Evolutionary conservation across 2,113 vertebrate species (phyloP).

Genomic region (Micronisus gabar): DNA sequence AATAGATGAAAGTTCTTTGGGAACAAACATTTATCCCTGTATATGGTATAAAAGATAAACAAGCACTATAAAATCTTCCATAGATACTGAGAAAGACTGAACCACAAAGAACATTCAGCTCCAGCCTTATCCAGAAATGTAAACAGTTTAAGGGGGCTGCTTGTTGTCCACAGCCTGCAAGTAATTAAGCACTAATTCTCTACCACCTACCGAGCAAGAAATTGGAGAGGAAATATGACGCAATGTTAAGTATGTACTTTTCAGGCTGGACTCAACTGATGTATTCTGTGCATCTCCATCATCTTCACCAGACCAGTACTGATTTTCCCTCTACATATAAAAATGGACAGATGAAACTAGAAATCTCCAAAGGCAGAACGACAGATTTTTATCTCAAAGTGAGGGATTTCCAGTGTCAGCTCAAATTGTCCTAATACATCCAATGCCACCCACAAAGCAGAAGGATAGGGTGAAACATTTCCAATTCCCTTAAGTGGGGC

Average conservation of each 20-base stretch:
- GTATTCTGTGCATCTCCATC: neutral
- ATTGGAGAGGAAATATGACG: neutral
- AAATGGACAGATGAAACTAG: neutral
- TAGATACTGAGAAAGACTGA: neutral
- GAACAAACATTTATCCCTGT: constrained; percentile 16
- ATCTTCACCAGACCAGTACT: neutral
- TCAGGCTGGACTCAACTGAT: neutral
- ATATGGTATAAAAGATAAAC: constrained; percentile 13
- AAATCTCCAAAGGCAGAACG: neutral
- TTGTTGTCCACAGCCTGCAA: constrained; percentile 42
- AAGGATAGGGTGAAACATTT: neutral
- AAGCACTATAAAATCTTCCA: neutral
- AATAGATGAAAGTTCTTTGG: neutral
- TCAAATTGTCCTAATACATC: neutral
- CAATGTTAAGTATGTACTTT: neutral
- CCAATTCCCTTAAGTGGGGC: neutral
- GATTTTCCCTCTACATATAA: neutral
- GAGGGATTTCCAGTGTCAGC: neutral
- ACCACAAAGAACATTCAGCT: constrained; percentile 38
- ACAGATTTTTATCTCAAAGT: neutral
- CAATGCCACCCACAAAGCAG: neutral
- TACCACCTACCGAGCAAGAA: constrained; percentile 51
- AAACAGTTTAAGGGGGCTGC: constrained; percentile 31
- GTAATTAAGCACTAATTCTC: constrained; percentile 51
- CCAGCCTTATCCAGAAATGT: constrained; percentile 41